Evolutionary conservation across 1,140 invertebrate species (phyloP).

Genomic region (Aricia agestis): DNA sequence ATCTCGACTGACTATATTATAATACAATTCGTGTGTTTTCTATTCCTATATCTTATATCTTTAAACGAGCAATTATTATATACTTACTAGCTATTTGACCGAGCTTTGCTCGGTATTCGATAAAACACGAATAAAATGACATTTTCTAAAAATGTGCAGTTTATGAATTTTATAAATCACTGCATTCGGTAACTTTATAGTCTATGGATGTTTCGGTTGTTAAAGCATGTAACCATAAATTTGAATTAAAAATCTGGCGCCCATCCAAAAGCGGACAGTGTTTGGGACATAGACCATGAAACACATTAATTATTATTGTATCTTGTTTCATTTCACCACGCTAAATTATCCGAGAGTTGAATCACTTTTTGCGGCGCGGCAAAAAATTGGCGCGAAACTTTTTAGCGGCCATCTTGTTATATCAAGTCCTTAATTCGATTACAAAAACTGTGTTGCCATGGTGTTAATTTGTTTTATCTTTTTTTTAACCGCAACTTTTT

Average conservation of each 20-base stretch:
- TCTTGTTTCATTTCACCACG: not conserved
- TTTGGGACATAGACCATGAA: conserved; percentile 9
- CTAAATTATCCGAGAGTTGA: not conserved
- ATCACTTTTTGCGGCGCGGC: not conserved
- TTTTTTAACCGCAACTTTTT: not conserved
- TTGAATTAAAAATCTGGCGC: conserved; percentile 10
- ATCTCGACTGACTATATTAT: too few species aligned
- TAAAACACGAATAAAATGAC: too few species aligned
- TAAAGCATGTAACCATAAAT: conserved; percentile 4
- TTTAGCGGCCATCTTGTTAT: not conserved
- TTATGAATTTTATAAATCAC: not conserved
- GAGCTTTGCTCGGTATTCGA: too few species aligned
- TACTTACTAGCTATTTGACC: too few species aligned
- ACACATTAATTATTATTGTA: not conserved
- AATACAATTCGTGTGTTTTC: too few species aligned
- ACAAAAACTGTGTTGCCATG: not conserved
- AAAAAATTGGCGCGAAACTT: not conserved
- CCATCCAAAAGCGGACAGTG: not conserved
- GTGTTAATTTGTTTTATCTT: not conserved
- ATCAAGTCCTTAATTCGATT: not conserved
- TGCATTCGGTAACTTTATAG: not conserved
- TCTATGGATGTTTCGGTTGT: not conserved
- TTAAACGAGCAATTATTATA: too few species aligned
- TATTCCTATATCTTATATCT: too few species aligned
- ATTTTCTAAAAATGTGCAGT: too few species aligned